Evolutionary conservation across 2,888 invertebrate genomes (phyloP).

Genomic region (Tachina fera): DNA sequence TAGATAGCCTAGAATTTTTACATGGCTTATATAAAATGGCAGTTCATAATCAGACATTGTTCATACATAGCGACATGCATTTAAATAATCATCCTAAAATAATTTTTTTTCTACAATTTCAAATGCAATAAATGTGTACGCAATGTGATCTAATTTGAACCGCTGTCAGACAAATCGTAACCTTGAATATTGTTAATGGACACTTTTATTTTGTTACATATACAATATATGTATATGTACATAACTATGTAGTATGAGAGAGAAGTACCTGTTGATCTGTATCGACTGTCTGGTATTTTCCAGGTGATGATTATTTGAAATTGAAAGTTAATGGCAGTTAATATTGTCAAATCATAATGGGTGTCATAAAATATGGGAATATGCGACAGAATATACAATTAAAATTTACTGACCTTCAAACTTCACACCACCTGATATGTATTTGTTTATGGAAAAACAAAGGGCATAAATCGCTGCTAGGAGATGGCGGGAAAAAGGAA

Average conservation of each 20-base stretch:
- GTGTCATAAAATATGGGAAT: constrained; percentile 59
- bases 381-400: constrained; percentile 44
- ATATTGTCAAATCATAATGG: constrained; percentile 54
- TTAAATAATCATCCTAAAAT: neutral
- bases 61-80: neutral
- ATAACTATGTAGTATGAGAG: neutral
- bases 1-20: too few relatives aligned
- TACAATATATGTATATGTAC: too few relatives aligned
- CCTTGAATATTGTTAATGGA: constrained; percentile 59
- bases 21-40: too few relatives aligned
- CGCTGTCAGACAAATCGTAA: constrained; percentile 25
- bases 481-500: constrained; percentile 57
- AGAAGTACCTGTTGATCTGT: constrained; percentile 60
- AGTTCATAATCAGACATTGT: neutral
- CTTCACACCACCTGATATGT: constrained; percentile 59
- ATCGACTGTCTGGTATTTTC: constrained; percentile 56
- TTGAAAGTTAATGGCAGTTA: constrained; percentile 66
- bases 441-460: constrained; percentile 39
- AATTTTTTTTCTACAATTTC: neutral
- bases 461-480: constrained; percentile 54
- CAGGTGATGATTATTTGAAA: constrained; percentile 63
- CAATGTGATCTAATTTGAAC: constrained; percentile 58
- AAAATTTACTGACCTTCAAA: constrained; percentile 61
- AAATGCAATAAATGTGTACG: constrained; percentile 41
- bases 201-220: constrained; percentile 4